Evolutionary conservation across 1,140 invertebrate genomes (phyloP), one percentile per base, ranked within the genome.

Genomic region (Idris sp.): DNA sequence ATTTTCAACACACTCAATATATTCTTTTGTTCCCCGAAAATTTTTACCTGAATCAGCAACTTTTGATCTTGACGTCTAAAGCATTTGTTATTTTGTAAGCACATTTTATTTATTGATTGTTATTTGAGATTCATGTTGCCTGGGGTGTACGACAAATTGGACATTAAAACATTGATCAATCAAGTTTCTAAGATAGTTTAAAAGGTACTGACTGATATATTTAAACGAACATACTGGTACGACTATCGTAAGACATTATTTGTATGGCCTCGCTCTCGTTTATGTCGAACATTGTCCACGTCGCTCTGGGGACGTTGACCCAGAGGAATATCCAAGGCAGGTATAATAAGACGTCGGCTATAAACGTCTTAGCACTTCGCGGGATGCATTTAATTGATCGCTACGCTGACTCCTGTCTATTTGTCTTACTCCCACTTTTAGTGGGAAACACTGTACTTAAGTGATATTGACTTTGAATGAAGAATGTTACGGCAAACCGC

Each of bases 371-470:
- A 73, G 71, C 78, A 80, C 78, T 80, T 80, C 72, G 67, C 59
- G 74, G 78, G 78, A 65, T 80, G 78, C 78, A 71, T 71, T 78
- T 71, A 79, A 79, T 79, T 79, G 74, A 76, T 76, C 72, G 62
- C 73, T 46, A 64, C 65, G 48, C 36, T 61, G 51, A 64, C 65
- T 65, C 59, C 58, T 64, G 71, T 68, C 72, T 69, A 36, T 58
- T 56, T 59, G 56, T 64, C 64, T 64, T 53, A 46, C 51, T 54
- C 44, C 46, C 31, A 41, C 71, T 61, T 53, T 74, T 46, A 36
- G 49, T 28, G 14, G 15, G 38, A 62, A 62, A 54, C 43, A 49
- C 22, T 35, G 31, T 9, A 14, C 36, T 49, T 56, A 62, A 56
- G 35, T 56, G 56, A 62, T 68, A 74, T 67, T 68, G 48, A 62